Conservation (phyloP, 2,888 invertebrate species). For the Aelia acuminata region DNA sequence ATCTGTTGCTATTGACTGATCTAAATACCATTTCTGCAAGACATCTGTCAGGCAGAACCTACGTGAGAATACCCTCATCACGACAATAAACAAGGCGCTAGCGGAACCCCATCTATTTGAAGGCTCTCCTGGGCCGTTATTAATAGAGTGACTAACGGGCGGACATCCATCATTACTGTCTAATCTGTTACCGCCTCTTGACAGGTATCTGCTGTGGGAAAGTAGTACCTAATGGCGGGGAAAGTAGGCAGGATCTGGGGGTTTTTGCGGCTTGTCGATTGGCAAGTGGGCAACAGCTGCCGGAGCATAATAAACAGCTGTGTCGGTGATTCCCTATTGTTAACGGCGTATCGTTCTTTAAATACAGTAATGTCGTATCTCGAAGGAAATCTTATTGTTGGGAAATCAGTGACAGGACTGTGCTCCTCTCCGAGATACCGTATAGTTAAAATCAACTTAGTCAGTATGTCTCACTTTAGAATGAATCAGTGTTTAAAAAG, state of each 20-base stretch:
- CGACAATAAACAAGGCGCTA: slow-evolving; percentile 14
- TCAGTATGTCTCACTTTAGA: too few relatives aligned
- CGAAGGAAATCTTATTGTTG: background rate
- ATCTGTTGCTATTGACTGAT: background rate
- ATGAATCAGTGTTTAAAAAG: too few relatives aligned
- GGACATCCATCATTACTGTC: slow-evolving; percentile 40
- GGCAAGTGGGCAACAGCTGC: slow-evolving; percentile 1
- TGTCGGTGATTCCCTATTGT: background rate
- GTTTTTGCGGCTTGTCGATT: slow-evolving; percentile 27
- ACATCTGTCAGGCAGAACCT: background rate
- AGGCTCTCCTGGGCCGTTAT: background rate
- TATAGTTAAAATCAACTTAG: background rate
- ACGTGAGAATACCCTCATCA: background rate
- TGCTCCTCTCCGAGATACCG: background rate
- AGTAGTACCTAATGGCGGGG: slow-evolving; percentile 15
- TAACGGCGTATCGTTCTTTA: background rate
- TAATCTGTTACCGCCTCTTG: slow-evolving; percentile 26
- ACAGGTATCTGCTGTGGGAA: slow-evolving; percentile 29
- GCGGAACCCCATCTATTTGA: background rate
- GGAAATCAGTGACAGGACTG: background rate
- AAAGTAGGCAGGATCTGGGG: background rate
- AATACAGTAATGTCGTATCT: background rate
- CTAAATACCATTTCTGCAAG: background rate
- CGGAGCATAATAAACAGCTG: background rate
- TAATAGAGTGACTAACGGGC: slow-evolving; percentile 45